Conservation (phyloP, 2,113 vertebrate species). For the Psilopsiagon aurifrons region DNA sequence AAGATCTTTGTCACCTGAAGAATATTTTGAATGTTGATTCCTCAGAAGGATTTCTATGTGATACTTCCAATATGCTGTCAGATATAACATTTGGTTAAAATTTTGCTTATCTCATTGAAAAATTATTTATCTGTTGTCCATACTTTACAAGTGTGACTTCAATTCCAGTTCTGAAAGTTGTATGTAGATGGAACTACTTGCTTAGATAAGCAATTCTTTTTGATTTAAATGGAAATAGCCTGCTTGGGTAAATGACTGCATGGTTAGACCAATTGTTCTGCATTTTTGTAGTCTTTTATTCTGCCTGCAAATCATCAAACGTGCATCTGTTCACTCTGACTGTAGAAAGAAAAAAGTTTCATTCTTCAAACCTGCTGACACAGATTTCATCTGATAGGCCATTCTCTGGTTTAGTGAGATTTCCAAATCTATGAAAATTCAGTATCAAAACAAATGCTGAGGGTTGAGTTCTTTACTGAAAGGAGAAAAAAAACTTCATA, state of each 20-base stretch:
- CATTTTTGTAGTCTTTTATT: constrained; percentile 31
- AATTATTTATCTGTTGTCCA: background rate
- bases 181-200: constrained; percentile 17
- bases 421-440: background rate
- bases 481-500: background rate
- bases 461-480: background rate
- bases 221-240: constrained; percentile 52
- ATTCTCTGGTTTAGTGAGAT: background rate
- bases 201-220: constrained; percentile 25
- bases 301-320: background rate
- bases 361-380: background rate
- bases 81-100: background rate
- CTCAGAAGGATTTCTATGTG: background rate
- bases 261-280: constrained; percentile 21
- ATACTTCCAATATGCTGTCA: background rate
- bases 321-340: background rate
- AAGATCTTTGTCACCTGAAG: background rate
- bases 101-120: constrained; percentile 19
- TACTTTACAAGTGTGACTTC: background rate
- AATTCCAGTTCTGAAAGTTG: background rate
- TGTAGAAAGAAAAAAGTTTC: background rate
- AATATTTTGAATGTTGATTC: background rate
- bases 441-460: background rate
- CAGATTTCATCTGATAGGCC: background rate
- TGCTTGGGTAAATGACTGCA: constrained; percentile 16